Percentiles rank a stretch among this genome's conserved stretches.
Evolutionary conservation across 2,888 invertebrate species (phyloP).

Genomic region (Chydorus sphaericus): DNA sequence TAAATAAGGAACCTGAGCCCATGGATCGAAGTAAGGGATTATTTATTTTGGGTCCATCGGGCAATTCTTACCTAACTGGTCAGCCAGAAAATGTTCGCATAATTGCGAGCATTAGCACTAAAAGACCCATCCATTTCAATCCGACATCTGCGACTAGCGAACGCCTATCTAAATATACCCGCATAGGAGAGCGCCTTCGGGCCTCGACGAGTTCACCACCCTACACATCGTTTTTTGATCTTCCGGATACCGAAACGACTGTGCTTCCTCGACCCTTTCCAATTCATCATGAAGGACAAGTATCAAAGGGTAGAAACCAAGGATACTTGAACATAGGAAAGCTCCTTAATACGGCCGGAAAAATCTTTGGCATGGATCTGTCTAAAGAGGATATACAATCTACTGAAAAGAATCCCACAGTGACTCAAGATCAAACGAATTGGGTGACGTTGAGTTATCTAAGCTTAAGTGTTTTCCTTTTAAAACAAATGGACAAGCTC

Average conservation of each 20-base stretch:
- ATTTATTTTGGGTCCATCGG: neutral
- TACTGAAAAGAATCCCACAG: neutral
- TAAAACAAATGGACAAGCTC: neutral
- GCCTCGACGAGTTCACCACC: neutral
- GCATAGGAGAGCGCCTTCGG: too few species aligned
- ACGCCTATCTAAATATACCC: neutral
- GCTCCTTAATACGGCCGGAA: neutral
- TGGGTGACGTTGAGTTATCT: conserved; percentile 4
- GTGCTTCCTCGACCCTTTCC: too few species aligned
- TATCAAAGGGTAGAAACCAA: neutral
- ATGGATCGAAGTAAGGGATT: too few species aligned
- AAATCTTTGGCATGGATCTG: neutral
- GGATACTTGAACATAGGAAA: neutral
- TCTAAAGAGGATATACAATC: neutral
- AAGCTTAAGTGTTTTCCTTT: neutral
- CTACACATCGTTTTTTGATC: neutral
- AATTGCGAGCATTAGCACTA: neutral
- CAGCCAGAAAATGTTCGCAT: neutral
- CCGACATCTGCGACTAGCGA: neutral
- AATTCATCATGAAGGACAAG: too few species aligned
- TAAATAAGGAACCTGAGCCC: too few species aligned
- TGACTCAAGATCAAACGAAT: neutral
- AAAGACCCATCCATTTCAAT: neutral
- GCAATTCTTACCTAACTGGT: too few species aligned
- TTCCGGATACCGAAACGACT: neutral